These are phyloP conservation scores for Carduelis carduelis DNA, from an alignment of 2,797 vertebrate genomes.

Conservation along the genomic window DNA sequence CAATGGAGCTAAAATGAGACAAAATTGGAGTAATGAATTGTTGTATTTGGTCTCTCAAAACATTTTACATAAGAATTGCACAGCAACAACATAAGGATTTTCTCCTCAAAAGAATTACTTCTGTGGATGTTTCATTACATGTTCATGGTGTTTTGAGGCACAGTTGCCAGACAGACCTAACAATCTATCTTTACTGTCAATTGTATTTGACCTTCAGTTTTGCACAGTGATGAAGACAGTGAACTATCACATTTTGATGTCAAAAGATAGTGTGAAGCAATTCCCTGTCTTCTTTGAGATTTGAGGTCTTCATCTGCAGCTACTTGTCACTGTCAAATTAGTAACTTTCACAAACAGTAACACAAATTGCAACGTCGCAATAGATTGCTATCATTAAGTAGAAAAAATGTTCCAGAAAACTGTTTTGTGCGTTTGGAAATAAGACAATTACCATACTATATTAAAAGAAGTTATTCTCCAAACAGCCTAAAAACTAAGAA, in stretches of 20 bases:
- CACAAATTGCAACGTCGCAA: not conserved
- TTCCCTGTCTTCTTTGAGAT: not conserved
- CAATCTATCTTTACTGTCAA: not conserved
- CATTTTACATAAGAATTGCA: not conserved
- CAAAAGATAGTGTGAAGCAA: not conserved
- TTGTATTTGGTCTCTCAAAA: not conserved
- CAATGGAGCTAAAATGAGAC: not conserved
- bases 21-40: not conserved
- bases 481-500: not conserved
- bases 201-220: not conserved
- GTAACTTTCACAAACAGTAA: not conserved
- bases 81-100: not conserved
- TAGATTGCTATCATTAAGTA: not conserved
- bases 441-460: not conserved
- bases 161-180: not conserved
- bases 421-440: not conserved
- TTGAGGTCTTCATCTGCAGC: not conserved
- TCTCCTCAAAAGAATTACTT: not conserved
- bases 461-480: not conserved
- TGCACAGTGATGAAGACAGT: not conserved
- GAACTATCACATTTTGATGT: not conserved
- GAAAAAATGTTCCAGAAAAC: not conserved
- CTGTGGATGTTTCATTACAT: not conserved
- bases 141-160: not conserved
- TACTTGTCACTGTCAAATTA: not conserved